Conservation (phyloP, 1,140 invertebrate genomes). For the Wasmannia auropunctata region DNA sequence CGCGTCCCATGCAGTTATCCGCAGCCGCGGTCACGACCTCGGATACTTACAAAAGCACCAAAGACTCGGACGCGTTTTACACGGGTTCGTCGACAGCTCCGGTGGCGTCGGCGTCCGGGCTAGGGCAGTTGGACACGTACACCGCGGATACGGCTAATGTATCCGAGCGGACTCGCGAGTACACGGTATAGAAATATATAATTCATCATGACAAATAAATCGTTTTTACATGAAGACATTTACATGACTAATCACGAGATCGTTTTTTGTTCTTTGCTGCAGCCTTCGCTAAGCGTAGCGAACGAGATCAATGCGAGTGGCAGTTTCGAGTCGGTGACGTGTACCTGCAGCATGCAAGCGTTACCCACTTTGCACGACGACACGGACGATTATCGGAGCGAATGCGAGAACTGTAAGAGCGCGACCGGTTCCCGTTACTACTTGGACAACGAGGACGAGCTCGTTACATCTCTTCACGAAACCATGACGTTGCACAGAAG, state of each 20-base stretch:
- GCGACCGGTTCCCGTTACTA: slow-evolving; percentile 89
- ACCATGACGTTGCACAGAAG: slow-evolving; percentile 90
- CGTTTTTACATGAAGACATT: neutral
- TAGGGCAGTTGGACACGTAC: slow-evolving; percentile 52
- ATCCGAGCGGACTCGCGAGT: slow-evolving; percentile 51
- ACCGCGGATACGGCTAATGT: neutral
- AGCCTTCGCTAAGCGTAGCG: slow-evolving; percentile 80
- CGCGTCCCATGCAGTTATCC: slow-evolving; percentile 65
- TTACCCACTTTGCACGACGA: slow-evolving; percentile 85
- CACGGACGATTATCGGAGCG: slow-evolving; percentile 91
- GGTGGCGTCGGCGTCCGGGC: slow-evolving; percentile 34
- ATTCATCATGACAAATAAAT: neutral
- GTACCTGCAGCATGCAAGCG: slow-evolving; percentile 83
- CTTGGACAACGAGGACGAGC: slow-evolving; percentile 87
- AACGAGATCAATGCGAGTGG: slow-evolving; percentile 83
- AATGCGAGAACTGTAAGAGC: slow-evolving; percentile 93
- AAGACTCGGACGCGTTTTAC: slow-evolving; percentile 49
- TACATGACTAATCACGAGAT: neutral
- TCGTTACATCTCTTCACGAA: slow-evolving; percentile 86
- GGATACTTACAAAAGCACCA: slow-evolving; percentile 64
- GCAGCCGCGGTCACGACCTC: slow-evolving; percentile 67
- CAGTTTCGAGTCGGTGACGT: slow-evolving; percentile 84
- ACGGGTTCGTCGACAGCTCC: slow-evolving; percentile 65
- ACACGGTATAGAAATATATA: slow-evolving; percentile 60
- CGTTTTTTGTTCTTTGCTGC: slow-evolving; percentile 7